Percentiles rank a stretch among this genome's conserved stretches.
These are phyloP conservation scores for Oscheius sp. DNA, from an alignment of 2,888 invertebrate species.

Conservation along the genomic window DNA sequence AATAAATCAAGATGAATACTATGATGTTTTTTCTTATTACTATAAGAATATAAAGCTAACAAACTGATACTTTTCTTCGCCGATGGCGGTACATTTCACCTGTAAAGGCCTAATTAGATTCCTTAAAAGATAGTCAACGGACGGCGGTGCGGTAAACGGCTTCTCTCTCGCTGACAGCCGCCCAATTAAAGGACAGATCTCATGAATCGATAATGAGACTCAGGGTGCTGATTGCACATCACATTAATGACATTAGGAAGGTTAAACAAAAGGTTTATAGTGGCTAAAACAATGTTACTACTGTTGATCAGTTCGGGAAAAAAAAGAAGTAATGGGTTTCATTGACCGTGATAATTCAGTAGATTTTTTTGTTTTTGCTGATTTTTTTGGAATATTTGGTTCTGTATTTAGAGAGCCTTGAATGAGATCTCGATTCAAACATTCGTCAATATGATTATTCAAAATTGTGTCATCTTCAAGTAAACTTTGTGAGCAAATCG, in stretches of 20 bases:
- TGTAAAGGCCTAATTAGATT: slow-evolving; percentile 30
- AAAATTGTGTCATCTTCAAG: slow-evolving; percentile 32
- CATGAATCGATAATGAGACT: slow-evolving; percentile 33
- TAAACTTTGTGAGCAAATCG: slow-evolving; percentile 36
- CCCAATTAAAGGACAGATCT: slow-evolving; percentile 16
- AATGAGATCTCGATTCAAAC: slow-evolving; percentile 27
- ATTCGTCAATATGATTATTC: slow-evolving; percentile 51
- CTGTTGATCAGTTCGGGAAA: too few relatives aligned
- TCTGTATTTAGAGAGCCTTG: too few relatives aligned
- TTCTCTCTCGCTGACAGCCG: slow-evolving; percentile 27
- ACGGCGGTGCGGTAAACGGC: slow-evolving; percentile 30
- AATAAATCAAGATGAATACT: neutral
- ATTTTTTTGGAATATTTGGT: neutral
- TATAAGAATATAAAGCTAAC: too few relatives aligned
- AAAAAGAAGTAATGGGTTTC: slow-evolving; percentile 10
- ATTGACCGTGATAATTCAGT: too few relatives aligned
- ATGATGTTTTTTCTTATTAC: neutral
- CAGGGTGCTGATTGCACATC: slow-evolving; percentile 10
- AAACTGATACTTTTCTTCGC: too few relatives aligned
- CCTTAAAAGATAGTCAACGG: slow-evolving; percentile 3
- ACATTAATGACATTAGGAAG: neutral
- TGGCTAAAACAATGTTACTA: too few relatives aligned
- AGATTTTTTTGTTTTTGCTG: too few relatives aligned
- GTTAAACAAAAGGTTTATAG: neutral
- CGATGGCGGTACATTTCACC: slow-evolving; percentile 26